Conservation (phyloP, 2,888 invertebrate genomes). For the Drosophila aldrichi region DNA sequence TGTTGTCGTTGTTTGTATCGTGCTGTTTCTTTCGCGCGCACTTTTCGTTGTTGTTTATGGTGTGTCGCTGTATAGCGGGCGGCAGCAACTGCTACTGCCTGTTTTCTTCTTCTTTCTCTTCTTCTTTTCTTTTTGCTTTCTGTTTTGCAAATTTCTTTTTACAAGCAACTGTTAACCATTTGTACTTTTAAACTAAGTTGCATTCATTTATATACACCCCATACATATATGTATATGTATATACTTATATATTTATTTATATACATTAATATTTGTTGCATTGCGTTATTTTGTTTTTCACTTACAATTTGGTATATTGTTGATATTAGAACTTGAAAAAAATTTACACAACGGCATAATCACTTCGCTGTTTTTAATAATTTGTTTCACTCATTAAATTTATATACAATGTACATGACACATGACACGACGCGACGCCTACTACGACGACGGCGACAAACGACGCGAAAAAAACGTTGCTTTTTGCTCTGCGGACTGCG, state of each 20-base stretch:
- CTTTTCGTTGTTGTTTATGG: constrained; percentile 50
- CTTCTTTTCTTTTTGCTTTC: constrained; percentile 22
- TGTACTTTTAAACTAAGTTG: constrained; percentile 15
- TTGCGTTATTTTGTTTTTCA: constrained; percentile 26
- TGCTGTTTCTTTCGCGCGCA: constrained; percentile 58
- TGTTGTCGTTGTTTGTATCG: constrained; percentile 29
- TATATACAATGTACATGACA: constrained; percentile 21
- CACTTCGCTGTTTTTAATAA: background rate
- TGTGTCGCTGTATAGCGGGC: constrained; percentile 36
- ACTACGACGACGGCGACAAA: constrained; percentile 54
- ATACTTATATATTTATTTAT: too few relatives aligned
- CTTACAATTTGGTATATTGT: constrained; percentile 43
- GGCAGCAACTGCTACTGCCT: constrained; percentile 29
- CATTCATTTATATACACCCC: background rate
- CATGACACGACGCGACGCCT: constrained; percentile 62
- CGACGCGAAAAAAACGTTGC: constrained; percentile 55
- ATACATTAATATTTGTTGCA: background rate
- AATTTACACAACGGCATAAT: constrained; percentile 45
- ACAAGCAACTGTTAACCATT: constrained; percentile 27
- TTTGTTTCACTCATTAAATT: constrained; percentile 10
- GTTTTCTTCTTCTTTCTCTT: constrained; percentile 1
- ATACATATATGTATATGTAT: background rate
- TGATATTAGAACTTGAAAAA: constrained; percentile 50
- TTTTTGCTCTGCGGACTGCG: constrained; percentile 59
- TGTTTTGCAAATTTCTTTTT: constrained; percentile 48